phyloP scores from a whole-genome alignment of 2,797 vertebrate species.

The Phaenicophaeus curvirostris region DNA sequence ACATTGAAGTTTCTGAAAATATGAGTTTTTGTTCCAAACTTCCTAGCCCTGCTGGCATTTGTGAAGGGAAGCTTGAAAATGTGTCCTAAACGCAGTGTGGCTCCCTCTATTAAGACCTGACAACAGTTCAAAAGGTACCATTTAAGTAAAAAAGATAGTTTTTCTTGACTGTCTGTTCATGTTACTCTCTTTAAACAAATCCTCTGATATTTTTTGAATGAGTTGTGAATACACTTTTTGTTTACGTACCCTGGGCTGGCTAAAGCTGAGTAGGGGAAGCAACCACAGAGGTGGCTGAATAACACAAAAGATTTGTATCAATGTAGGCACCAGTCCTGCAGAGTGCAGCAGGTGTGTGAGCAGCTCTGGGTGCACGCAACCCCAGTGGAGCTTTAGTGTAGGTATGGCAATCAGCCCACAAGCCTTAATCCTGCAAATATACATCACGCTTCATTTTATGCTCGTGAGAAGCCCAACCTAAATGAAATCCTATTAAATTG shows the following conservation, averaged over 20 bases:
- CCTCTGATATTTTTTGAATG: not conserved
- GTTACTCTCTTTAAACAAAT: not conserved
- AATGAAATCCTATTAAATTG: constrained; percentile 33
- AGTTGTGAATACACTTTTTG: not conserved
- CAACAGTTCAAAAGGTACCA: not conserved
- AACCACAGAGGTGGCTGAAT: not conserved
- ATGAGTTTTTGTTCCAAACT: not conserved
- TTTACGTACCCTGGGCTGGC: not conserved
- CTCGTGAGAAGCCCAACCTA: constrained; percentile 13
- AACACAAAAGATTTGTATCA: not conserved
- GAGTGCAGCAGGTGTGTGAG: not conserved
- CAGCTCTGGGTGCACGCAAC: not conserved
- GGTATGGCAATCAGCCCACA: constrained; percentile 14
- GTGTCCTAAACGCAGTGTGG: not conserved
- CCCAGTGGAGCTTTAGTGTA: not conserved
- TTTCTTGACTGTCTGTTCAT: not conserved
- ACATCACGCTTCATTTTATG: not conserved
- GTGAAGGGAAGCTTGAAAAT: not conserved
- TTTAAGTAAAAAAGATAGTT: not conserved
- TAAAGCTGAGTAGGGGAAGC: not conserved
- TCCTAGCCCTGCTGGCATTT: not conserved
- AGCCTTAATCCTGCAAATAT: constrained; percentile 32
- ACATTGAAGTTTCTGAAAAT: not conserved
- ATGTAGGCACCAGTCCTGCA: not conserved
- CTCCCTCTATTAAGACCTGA: not conserved